Conservation (phyloP, 2,888 invertebrate genomes). For the Mythimna impura region DNA sequence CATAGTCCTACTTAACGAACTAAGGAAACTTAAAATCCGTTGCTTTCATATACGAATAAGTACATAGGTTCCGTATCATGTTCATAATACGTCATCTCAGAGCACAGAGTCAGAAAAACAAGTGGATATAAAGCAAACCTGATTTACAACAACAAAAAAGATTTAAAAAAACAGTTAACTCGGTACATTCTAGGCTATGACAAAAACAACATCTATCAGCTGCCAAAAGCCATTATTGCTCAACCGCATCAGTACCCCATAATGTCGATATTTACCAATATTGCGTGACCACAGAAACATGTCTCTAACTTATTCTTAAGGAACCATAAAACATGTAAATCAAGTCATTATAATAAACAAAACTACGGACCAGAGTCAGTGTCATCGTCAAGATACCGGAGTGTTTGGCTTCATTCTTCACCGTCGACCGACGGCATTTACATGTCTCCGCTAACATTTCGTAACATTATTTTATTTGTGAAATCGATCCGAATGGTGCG, state of each 20-base stretch:
- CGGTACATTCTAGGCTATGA: conserved; percentile 11
- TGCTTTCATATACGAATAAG: background rate
- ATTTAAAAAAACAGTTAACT: conserved; percentile 35
- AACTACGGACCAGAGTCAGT: conserved; percentile 75
- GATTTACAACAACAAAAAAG: conserved; percentile 4
- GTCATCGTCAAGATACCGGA: conserved; percentile 75
- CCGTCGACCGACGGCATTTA: conserved; percentile 73
- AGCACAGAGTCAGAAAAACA: background rate
- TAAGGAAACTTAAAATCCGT: conserved; percentile 37
- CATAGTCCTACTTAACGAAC: conserved; percentile 33
- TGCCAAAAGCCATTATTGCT: conserved; percentile 12
- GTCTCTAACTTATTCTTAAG: conserved; percentile 42
- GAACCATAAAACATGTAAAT: conserved; percentile 81
- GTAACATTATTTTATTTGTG: conserved; percentile 34
- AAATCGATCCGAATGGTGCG: conserved; percentile 49
- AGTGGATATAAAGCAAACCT: conserved; percentile 15
- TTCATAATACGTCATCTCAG: background rate
- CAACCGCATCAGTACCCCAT: conserved; percentile 13
- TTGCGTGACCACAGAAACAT: conserved; percentile 38
- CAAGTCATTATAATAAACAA: conserved; percentile 73
- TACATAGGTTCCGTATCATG: conserved; percentile 46
- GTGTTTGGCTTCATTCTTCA: conserved; percentile 78
- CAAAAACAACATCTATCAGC: conserved; percentile 19
- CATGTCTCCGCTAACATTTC: conserved; percentile 68
- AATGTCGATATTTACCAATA: conserved; percentile 34